phyloP scores from a whole-genome alignment of 2,888 invertebrate species.

The Galeruca laticollis region DNA sequence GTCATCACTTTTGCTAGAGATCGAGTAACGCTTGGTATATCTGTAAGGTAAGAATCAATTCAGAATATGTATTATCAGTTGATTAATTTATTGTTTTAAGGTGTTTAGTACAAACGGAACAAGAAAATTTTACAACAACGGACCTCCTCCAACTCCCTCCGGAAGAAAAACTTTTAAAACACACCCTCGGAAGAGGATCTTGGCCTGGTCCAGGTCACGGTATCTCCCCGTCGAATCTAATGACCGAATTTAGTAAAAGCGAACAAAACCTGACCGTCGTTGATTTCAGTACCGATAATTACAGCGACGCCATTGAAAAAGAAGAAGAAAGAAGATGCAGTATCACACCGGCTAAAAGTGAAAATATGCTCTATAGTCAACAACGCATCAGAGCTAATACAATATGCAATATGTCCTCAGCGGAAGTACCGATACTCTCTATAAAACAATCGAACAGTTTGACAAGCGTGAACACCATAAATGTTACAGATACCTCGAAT shows the following conservation, averaged over 20 bases:
- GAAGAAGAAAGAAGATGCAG: slow-evolving; percentile 62
- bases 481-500: slow-evolving; percentile 72
- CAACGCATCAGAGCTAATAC: slow-evolving; percentile 65
- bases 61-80: not conserved
- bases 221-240: slow-evolving; percentile 64
- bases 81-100: slow-evolving; percentile 11
- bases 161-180: slow-evolving; percentile 81
- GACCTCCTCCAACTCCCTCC: slow-evolving; percentile 73
- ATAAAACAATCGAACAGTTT: slow-evolving; percentile 75
- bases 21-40: slow-evolving; percentile 67
- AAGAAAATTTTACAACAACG: not conserved
- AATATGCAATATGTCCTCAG: slow-evolving; percentile 74
- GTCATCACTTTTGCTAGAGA: slow-evolving; percentile 95
- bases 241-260: slow-evolving; percentile 82
- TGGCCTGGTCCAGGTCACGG: slow-evolving; percentile 86
- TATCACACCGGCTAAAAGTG: slow-evolving; percentile 79
- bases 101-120: slow-evolving; percentile 18
- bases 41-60: slow-evolving; percentile 53
- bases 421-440: slow-evolving; percentile 78
- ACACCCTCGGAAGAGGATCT: slow-evolving; percentile 83
- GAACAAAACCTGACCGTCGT: slow-evolving; percentile 79
- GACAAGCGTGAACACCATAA: slow-evolving; percentile 74
- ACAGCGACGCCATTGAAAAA: slow-evolving; percentile 63
- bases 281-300: slow-evolving; percentile 69
- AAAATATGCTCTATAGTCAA: slow-evolving; percentile 74